These are phyloP conservation scores for Ascaphus truei DNA, from an alignment of 2,113 vertebrate species.

Conservation along the genomic window DNA sequence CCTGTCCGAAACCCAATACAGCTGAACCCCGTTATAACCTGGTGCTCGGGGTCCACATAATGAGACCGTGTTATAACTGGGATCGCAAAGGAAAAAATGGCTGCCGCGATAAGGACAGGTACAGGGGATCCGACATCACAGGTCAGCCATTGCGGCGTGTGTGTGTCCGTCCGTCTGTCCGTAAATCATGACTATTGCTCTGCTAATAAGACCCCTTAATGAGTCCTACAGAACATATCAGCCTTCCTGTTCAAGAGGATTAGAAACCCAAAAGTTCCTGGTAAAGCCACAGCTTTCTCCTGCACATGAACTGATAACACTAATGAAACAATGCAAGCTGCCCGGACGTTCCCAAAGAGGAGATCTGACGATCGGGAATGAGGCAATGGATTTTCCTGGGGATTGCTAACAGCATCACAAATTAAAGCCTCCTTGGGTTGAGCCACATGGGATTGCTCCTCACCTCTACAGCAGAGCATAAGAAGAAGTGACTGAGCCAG, in stretches of 20 bases:
- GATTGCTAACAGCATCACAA: constrained; percentile 49
- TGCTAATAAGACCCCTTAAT: constrained; percentile 38
- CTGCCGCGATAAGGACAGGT: no score
- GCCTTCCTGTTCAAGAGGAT: constrained; percentile 52
- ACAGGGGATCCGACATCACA: no score
- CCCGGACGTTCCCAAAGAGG: constrained; percentile 3
- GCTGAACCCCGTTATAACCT: no score
- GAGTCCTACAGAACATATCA: constrained; percentile 34
- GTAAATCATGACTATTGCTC: constrained; percentile 46
- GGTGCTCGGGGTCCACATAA: no score
- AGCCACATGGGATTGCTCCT: constrained; percentile 63
- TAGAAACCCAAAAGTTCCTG: constrained; percentile 51
- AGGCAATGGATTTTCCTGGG: constrained; percentile 39
- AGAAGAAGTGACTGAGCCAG: constrained; percentile 62
- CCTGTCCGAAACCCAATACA: no score
- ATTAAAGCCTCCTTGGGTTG: constrained; percentile 50
- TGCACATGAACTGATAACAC: constrained; percentile 53
- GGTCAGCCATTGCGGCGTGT: no score
- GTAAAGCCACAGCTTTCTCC: constrained; percentile 48
- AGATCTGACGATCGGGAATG: constrained; percentile 49
- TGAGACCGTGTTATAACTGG: no score
- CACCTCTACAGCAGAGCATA: constrained; percentile 54
- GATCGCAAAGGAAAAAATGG: no score
- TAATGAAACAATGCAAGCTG: constrained; percentile 37
- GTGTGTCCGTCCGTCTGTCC: no score